Evolutionary conservation across 2,888 invertebrate species (phyloP).

Genomic region (Drosophila neoperkinsi): DNA sequence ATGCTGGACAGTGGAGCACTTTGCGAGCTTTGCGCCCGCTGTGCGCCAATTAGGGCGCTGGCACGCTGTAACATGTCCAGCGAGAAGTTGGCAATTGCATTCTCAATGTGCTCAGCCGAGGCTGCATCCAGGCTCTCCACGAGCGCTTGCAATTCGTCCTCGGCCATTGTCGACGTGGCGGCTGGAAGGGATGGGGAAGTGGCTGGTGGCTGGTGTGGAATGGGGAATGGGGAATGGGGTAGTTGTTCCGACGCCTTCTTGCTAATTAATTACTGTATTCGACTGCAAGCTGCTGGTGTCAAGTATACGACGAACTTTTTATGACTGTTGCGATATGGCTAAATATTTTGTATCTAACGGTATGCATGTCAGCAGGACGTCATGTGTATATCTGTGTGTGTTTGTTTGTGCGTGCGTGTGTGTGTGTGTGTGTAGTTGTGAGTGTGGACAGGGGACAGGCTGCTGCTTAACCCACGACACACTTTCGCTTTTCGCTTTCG

Average conservation of each 20-base stretch:
- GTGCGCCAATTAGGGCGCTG: constrained; percentile 67
- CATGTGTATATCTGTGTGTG: background rate
- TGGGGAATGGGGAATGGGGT: background rate
- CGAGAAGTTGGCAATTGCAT: constrained; percentile 77
- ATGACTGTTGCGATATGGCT: constrained; percentile 14
- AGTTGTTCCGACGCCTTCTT: background rate
- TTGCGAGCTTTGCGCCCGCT: constrained; percentile 51
- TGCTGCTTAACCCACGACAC: constrained; percentile 51
- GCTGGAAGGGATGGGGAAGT: background rate
- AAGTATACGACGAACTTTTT: constrained; percentile 26
- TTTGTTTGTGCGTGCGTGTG: background rate
- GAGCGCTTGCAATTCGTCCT: constrained; percentile 69
- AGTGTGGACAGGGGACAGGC: constrained; percentile 48
- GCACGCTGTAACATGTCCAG: constrained; percentile 74
- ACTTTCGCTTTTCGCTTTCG: constrained; percentile 32
- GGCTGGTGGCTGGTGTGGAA: too few relatives aligned
- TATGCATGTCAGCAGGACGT: constrained; percentile 41
- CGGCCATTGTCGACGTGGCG: constrained; percentile 55
- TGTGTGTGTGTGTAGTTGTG: background rate
- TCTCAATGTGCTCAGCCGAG: constrained; percentile 59
- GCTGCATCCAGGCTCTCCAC: constrained; percentile 70
- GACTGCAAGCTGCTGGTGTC: background rate
- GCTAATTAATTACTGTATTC: constrained; percentile 7
- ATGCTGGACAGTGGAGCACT: constrained; percentile 16
- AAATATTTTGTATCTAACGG: constrained; percentile 5